Evolutionary conservation across 2,113 vertebrate genomes (phyloP).

Genomic region (Hippocampus guttulatus): DNA sequence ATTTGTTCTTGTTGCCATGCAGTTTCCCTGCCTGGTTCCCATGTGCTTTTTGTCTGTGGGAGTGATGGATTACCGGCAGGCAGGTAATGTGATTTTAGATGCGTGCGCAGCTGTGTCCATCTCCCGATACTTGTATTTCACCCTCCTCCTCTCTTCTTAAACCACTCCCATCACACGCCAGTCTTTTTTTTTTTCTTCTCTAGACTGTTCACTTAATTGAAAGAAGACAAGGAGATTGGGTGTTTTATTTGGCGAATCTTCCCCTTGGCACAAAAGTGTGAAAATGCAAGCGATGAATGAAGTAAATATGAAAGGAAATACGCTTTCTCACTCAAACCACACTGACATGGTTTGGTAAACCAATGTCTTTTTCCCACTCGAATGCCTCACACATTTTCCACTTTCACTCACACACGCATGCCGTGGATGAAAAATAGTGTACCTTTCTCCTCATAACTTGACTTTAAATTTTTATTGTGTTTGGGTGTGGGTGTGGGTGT

Average conservation of each 20-base stretch:
- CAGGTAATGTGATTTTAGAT: conserved; percentile 75
- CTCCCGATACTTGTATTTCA: conserved; percentile 2
- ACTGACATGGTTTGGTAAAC: conserved; percentile 50
- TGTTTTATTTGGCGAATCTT: conserved; percentile 47
- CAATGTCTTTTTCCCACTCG: conserved; percentile 46
- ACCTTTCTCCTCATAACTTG: neutral
- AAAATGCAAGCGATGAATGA: conserved; percentile 22
- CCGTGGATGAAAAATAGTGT: neutral
- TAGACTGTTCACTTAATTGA: conserved; percentile 62
- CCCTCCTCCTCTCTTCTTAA: conserved; percentile 11
- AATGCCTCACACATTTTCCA: conserved; percentile 40
- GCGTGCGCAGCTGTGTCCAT: conserved; percentile 34
- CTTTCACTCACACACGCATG: conserved; percentile 18
- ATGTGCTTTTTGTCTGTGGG: conserved; percentile 69
- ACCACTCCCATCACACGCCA: neutral
- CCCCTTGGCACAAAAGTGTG: conserved; percentile 22
- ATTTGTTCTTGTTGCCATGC: conserved; percentile 63
- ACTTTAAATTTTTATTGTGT: neutral
- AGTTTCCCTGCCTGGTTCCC: conserved; percentile 56
- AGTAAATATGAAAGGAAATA: conserved; percentile 41
- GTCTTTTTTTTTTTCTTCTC: conserved; percentile 33
- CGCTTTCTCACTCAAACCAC: conserved; percentile 44
- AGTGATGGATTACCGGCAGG: conserved; percentile 73
- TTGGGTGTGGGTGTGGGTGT: neutral
- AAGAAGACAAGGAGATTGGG: conserved; percentile 21